phyloP scores from a whole-genome alignment of 2,797 vertebrate species.

The Lagodon rhomboides region DNA sequence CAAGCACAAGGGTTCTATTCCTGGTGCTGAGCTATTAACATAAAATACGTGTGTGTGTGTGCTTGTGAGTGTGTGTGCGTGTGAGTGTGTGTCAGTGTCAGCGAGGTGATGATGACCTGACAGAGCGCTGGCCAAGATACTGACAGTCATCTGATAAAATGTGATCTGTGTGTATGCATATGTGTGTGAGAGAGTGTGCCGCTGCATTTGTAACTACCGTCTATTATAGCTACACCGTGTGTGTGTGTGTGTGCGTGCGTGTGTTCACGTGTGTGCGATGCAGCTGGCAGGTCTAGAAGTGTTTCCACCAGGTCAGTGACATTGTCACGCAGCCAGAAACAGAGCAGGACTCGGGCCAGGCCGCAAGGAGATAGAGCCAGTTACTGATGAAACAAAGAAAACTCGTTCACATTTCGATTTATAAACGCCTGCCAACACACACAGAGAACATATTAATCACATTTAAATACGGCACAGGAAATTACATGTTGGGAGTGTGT shows the following conservation, averaged over 20 bases:
- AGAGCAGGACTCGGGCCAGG: slow-evolving; percentile 34
- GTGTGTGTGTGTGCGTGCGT: not conserved
- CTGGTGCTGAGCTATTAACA: not conserved
- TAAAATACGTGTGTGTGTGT: slow-evolving; percentile 1
- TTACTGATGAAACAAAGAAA: slow-evolving; percentile 57
- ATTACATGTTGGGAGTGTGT: slow-evolving; percentile 17
- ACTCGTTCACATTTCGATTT: slow-evolving; percentile 38
- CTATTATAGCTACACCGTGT: not conserved
- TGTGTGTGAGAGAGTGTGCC: not conserved
- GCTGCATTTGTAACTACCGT: no score
- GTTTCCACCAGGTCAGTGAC: slow-evolving; percentile 65
- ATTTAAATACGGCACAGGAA: slow-evolving; percentile 29
- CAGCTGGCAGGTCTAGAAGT: slow-evolving; percentile 39
- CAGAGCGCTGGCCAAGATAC: slow-evolving; percentile 4
- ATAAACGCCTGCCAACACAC: slow-evolving; percentile 27
- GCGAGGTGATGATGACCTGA: slow-evolving; percentile 43
- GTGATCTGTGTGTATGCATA: not conserved
- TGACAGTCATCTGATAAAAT: slow-evolving; percentile 49
- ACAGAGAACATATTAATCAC: slow-evolving; percentile 40
- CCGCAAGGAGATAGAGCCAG: slow-evolving; percentile 38
- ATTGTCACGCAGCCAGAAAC: slow-evolving; percentile 55
- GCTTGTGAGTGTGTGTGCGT: not conserved
- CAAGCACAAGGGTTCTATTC: not conserved
- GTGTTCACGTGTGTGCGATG: slow-evolving; percentile 4
- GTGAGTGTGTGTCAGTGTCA: slow-evolving; percentile 1